These are phyloP conservation scores for Copidosoma floridanum DNA, from an alignment of 1,140 invertebrate species.

Conservation along the genomic window DNA sequence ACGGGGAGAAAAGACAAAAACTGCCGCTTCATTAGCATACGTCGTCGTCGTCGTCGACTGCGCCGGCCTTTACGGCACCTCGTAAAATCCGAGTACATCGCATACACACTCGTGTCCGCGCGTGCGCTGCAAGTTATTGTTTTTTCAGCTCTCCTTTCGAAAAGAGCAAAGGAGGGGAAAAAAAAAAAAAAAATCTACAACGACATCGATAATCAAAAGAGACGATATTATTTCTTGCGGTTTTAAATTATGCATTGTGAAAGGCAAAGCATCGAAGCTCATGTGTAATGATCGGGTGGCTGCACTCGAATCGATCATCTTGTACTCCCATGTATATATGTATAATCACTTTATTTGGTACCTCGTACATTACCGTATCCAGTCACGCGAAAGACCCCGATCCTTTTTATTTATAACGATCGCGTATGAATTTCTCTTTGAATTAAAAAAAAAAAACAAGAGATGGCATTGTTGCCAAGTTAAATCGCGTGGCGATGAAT, in stretches of 20 bases:
- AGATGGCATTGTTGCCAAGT: too few species aligned
- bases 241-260: not conserved
- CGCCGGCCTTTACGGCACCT: slow-evolving; percentile 18
- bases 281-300: too few species aligned
- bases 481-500: too few species aligned
- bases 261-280: too few species aligned
- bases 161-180: not conserved
- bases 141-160: not conserved
- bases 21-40: slow-evolving; percentile 16
- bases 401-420: too few species aligned
- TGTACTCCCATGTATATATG: too few species aligned
- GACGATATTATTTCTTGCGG: not conserved
- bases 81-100: slow-evolving; percentile 24
- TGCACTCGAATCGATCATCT: too few species aligned
- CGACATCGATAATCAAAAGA: not conserved
- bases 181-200: not conserved
- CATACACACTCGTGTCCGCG: not conserved
- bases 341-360: too few species aligned
- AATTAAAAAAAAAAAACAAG: too few species aligned
- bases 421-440: too few species aligned
- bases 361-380: too few species aligned
- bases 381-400: too few species aligned
- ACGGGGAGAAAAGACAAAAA: slow-evolving; percentile 2
- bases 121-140: slow-evolving; percentile 10
- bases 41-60: slow-evolving; percentile 18